phyloP scores from a whole-genome alignment of 2,888 invertebrate genomes.

The Cyclophora punctaria region DNA sequence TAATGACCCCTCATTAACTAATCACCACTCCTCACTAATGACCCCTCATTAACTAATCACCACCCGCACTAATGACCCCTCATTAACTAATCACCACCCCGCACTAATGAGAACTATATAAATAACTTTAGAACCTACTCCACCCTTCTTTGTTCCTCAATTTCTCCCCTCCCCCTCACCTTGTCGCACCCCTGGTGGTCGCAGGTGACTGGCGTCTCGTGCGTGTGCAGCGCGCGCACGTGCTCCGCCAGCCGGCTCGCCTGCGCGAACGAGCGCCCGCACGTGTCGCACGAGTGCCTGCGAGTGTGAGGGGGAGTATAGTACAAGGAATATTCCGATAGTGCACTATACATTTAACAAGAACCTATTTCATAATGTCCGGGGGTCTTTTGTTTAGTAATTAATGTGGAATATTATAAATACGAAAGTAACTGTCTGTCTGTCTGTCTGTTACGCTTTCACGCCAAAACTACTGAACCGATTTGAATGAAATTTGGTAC shows the following conservation, averaged over 20 bases:
- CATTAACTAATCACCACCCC: no score
- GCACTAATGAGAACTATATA: no score
- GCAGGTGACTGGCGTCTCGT: constrained; percentile 44
- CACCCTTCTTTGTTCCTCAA: no score
- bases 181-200: constrained; percentile 29
- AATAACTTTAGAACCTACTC: no score
- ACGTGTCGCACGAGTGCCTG: constrained; percentile 44
- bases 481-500: no score
- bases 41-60: no score
- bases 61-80: no score
- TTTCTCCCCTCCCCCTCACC: not conserved
- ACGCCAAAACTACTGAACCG: not conserved
- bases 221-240: constrained; percentile 49
- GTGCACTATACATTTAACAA: not conserved
- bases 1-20: no score
- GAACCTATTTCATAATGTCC: not conserved
- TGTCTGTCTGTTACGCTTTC: no score
- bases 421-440: no score
- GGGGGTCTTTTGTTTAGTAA: not conserved
- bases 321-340: not conserved
- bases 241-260: constrained; percentile 47
- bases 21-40: no score
- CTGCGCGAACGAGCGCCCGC: constrained; percentile 49
- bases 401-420: not conserved
- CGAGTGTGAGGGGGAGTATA: not conserved